phyloP scores from a whole-genome alignment of 1,140 invertebrate genomes.

The Phortica variegata region DNA sequence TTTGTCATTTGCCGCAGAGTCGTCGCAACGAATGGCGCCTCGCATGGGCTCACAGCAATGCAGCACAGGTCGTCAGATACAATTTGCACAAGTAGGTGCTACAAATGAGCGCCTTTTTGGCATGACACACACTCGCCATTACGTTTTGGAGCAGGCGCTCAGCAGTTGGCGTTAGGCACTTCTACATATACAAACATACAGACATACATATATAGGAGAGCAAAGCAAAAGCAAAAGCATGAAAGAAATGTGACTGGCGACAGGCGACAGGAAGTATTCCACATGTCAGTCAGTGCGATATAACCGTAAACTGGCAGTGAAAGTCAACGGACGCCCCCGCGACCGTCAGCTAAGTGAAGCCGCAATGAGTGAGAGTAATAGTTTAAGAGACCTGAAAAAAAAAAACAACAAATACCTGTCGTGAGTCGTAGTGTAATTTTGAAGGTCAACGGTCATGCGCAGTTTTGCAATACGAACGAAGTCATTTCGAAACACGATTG shows the following conservation, averaged over 20 bases:
- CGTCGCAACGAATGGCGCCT: conserved; percentile 48
- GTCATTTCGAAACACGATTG: too few species aligned
- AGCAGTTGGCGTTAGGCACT: conserved; percentile 9
- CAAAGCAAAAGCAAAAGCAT: too few species aligned
- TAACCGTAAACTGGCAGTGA: conserved; percentile 14
- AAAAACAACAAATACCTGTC: too few species aligned
- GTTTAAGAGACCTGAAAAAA: too few species aligned
- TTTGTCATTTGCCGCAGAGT: conserved; percentile 37
- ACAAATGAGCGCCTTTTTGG: conserved; percentile 19
- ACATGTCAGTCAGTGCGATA: too few species aligned
- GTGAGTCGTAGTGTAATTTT: too few species aligned
- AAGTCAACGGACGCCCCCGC: too few species aligned
- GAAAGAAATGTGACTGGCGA: background rate
- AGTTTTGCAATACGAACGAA: too few species aligned
- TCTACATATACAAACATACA: too few species aligned
- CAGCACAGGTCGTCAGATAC: background rate
- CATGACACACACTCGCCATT: conserved; percentile 54
- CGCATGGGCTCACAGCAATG: conserved; percentile 41
- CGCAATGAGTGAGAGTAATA: too few species aligned
- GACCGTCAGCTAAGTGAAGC: too few species aligned
- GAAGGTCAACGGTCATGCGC: conserved; percentile 47
- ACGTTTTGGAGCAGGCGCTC: conserved; percentile 40
- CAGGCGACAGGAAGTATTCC: conserved; percentile 5
- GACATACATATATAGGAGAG: too few species aligned
- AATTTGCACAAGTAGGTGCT: background rate